Evolutionary conservation across 2,888 invertebrate genomes (phyloP), one percentile per base, ranked within the genome.

Genomic region (Allygus modestus): DNA sequence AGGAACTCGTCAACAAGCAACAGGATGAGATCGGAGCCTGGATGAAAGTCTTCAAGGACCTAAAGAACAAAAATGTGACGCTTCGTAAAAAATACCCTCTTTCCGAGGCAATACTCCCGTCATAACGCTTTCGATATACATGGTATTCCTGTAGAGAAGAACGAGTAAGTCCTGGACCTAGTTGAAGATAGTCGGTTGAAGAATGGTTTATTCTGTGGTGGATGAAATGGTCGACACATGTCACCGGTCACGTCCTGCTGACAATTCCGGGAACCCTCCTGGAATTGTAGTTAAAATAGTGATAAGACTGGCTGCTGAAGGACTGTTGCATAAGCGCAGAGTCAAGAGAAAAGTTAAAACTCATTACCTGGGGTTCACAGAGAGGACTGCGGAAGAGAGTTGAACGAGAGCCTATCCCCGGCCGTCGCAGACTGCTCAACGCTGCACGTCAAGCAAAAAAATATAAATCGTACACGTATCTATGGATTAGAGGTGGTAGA

Each of bases 361-460:
- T 12, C 82, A 69, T 46, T 46, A 82, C 46, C 31, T 69, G 33
- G 82, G 82, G 0, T 11, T 82, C 0, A 71, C 69, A 15, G 9
- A 37, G 46, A 23, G 12, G n/a, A 65, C 69, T 12, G 82, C 71
- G 23, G 71, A 46, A 11, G 9, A 4, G 69, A 82, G 17, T 23
- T 82, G 26, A 82, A 82, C 69, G 82, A 82, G 51, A 69, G 82
- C n/a, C 51, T 82, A 12, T 12, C 46, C 43, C 71, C 9, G 82
- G 28, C 0, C 23, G 82, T 5, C 82, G 65, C 15, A 28, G 41
- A n/a, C 82, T 82, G 12, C 51, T 28, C 23, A 23, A 43, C 12
- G 71, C 71, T 20, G 71, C 82, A n/a, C 69, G 82, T 1, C 41
- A 65, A 20, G 33, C 37, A 2, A 61, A 82, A 20, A 81, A 81